Evolutionary conservation across 2,888 invertebrate species (phyloP).

Genomic region (Drosophila mimica): DNA sequence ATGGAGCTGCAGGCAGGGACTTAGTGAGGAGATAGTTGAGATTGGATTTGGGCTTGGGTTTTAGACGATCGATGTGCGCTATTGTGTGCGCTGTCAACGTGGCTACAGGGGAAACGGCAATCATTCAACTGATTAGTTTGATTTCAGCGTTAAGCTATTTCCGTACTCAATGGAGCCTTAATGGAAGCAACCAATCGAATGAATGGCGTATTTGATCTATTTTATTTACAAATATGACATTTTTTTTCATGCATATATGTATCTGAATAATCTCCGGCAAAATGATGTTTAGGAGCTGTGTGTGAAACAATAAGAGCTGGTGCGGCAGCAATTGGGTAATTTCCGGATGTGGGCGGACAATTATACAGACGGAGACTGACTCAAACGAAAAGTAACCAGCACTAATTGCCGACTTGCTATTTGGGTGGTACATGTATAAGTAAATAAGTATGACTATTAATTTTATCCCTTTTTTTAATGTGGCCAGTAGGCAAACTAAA

Average conservation of each 20-base stretch:
- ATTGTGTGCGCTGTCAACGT: slow-evolving; percentile 63
- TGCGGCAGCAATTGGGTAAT: slow-evolving; percentile 66
- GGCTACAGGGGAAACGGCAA: slow-evolving; percentile 60
- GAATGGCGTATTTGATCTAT: slow-evolving; percentile 8
- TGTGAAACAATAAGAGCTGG: slow-evolving; percentile 56
- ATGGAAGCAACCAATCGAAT: slow-evolving; percentile 30
- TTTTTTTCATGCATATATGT: neutral
- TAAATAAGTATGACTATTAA: slow-evolving; percentile 10
- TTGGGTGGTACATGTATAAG: slow-evolving; percentile 20
- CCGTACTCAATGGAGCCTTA: slow-evolving; percentile 57
- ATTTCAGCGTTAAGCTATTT: slow-evolving; percentile 74
- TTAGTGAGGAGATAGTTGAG: neutral
- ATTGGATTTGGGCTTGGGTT: neutral
- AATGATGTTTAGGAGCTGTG: slow-evolving; percentile 22
- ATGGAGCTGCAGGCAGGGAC: slow-evolving; percentile 11
- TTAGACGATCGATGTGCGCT: slow-evolving; percentile 45
- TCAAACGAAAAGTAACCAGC: slow-evolving; percentile 40
- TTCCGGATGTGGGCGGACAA: slow-evolving; percentile 48
- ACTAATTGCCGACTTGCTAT: slow-evolving; percentile 65
- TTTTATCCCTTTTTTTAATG: neutral
- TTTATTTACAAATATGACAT: neutral
- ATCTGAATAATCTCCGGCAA: slow-evolving; percentile 15
- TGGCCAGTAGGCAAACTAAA: slow-evolving; percentile 42
- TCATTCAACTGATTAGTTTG: slow-evolving; percentile 81
- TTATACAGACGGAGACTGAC: slow-evolving; percentile 42